Evolutionary conservation across 2,113 vertebrate species (phyloP).

Genomic region (Nycticorax nycticorax): DNA sequence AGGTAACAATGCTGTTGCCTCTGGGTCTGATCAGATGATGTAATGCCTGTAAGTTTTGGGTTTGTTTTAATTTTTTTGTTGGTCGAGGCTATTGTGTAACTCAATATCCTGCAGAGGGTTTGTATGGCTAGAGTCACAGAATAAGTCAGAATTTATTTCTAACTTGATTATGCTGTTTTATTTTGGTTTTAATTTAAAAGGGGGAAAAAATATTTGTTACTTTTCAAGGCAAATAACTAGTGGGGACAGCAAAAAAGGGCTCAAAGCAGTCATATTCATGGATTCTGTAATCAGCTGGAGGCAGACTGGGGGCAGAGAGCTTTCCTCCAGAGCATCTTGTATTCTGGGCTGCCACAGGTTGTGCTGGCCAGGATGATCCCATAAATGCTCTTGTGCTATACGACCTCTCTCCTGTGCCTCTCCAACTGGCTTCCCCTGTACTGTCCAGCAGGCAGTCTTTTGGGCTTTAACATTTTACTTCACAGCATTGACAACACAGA

Average conservation of each 20-base stretch:
- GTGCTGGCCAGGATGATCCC: background rate
- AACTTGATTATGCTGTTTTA: background rate
- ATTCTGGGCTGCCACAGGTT: background rate
- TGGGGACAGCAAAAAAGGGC: background rate
- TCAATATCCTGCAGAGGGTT: background rate
- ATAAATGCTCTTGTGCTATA: background rate
- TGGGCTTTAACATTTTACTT: background rate
- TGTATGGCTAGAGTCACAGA: background rate
- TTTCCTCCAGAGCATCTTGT: background rate
- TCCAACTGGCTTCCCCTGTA: background rate
- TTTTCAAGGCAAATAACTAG: background rate
- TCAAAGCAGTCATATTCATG: background rate
- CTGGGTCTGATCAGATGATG: slow-evolving; percentile 1
- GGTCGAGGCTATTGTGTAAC: slow-evolving; percentile 41
- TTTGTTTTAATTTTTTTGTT: slow-evolving; percentile 38
- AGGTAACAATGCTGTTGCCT: slow-evolving; percentile 26
- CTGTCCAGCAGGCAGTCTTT: background rate
- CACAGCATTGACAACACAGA: background rate
- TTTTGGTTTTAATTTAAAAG: background rate
- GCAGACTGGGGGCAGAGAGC: background rate
- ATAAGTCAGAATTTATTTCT: slow-evolving; percentile 2
- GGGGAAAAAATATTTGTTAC: background rate
- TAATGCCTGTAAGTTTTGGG: slow-evolving; percentile 15
- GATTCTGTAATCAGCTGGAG: background rate
- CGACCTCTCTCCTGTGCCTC: background rate